Base-by-base conservation (phyloP, 2,888 invertebrate species). In the Drosophila atripex region DNA sequence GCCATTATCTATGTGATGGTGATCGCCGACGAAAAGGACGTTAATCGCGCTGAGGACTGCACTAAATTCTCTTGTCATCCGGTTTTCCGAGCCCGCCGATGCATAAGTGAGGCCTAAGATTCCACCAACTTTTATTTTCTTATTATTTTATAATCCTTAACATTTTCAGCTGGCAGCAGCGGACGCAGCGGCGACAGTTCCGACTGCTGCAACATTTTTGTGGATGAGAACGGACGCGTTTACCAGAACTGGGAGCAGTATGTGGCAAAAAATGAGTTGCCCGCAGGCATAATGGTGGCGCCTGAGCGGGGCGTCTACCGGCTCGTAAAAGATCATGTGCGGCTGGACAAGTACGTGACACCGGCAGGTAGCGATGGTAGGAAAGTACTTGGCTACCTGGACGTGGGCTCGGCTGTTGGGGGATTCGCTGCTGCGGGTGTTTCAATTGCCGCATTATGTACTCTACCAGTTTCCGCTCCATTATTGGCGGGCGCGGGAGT, bases 181-280 rank as follows among this genome's bases (percentile, higher is more conserved):
- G 71, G 63, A 6, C 32, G 2, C 6, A 68, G 61, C n/a, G 53
- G 53, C 23, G 63, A 89, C 47, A 90, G 87, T 38, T 56, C 58
- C 3, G 21, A 80, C 23, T 90, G 90, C 45, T 91, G 91, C 56
- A 90, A 90, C 88, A 56, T 92, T 71, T 88, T 85, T 79, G 68
- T 91, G 72, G 89, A 92, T 88, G 82, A 91, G 84, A 74, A 78
- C 2, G 90, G 90, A 1, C 90, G 93, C 4, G 92, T 92, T 1
- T 93, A 93, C 77, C 73, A 90, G 65, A 90, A 90, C 61, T 93
- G 93, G 93, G 59, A 73, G 0, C 82, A 90, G 9, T 93, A 91
- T 79, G 72, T 92, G 30, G 57, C 76, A 1, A 86, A 90, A 11
- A 93, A 93, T 82, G 90, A 91, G 56, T 85, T 93, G 28, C 91